phyloP scores from a whole-genome alignment of 2,113 vertebrate genomes.

The Harpagus bidentatus region DNA sequence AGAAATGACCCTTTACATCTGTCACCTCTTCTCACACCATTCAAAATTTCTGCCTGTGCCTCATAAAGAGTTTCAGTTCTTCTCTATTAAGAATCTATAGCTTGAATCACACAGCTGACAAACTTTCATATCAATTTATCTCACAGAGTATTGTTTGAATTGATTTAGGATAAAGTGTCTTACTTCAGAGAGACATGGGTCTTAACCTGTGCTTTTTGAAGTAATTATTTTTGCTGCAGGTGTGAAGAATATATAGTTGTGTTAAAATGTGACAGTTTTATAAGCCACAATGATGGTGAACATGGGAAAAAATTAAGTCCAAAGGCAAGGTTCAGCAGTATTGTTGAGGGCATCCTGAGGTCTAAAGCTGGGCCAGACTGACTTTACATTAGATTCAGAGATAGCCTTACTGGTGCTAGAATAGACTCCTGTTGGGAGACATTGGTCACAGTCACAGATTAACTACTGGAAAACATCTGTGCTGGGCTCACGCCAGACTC shows the following conservation, averaged over 20 bases:
- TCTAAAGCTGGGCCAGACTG: background rate
- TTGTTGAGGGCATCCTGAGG: background rate
- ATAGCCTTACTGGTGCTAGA: background rate
- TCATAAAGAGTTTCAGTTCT: background rate
- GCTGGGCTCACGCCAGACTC: background rate
- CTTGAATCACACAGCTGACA: conserved; percentile 14
- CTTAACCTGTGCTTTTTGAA: background rate
- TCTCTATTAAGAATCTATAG: background rate
- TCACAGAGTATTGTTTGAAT: conserved; percentile 3
- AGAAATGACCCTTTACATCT: background rate
- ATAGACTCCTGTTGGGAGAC: background rate
- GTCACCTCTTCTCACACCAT: background rate
- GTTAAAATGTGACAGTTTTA: background rate
- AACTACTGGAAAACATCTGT: background rate
- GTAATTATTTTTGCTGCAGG: background rate
- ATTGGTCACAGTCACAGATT: background rate
- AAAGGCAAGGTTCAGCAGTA: background rate
- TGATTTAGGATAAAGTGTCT: conserved; percentile 26
- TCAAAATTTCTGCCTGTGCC: background rate
- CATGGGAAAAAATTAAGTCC: background rate
- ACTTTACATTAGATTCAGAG: background rate
- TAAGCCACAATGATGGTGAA: background rate
- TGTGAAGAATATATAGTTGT: background rate
- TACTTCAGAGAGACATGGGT: background rate
- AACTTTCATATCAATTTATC: conserved; percentile 10